Conservation (phyloP, 2,797 vertebrate species). For the Coranthus polyacanthus region DNA sequence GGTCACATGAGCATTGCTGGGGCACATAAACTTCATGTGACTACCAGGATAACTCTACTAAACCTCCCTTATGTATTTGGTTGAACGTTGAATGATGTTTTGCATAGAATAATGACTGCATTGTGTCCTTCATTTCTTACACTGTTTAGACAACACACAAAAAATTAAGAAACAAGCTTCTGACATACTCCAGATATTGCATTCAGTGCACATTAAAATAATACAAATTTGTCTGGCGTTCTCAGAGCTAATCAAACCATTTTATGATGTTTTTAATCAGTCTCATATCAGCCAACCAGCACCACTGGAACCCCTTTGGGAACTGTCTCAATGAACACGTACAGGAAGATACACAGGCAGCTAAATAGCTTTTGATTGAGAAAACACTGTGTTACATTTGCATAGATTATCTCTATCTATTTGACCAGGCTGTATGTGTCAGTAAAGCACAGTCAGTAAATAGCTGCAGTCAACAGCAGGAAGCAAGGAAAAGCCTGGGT, state of each 20-base stretch:
- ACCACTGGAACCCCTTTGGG: conserved; percentile 58
- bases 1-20: no score
- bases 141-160: conserved; percentile 4
- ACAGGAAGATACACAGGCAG: conserved; percentile 63
- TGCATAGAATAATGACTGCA: no score
- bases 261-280: conserved; percentile 74
- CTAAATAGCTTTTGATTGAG: conserved; percentile 78
- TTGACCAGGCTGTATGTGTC: conserved; percentile 79
- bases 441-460: conserved; percentile 64
- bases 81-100: no score
- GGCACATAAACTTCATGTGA: no score
- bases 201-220: conserved; percentile 54
- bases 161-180: conserved; percentile 24
- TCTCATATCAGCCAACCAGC: conserved; percentile 63
- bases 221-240: conserved; percentile 56
- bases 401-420: conserved; percentile 78
- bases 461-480: conserved; percentile 59
- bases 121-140: no score
- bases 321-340: conserved; percentile 64
- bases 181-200: conserved; percentile 16
- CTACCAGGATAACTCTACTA: no score
- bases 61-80: no score
- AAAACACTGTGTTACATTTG: conserved; percentile 71
- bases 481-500: background rate
- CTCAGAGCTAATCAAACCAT: conserved; percentile 61